Evolutionary conservation across 2,113 vertebrate species (phyloP).

Genomic region (Phrynosoma platyrhinos): DNA sequence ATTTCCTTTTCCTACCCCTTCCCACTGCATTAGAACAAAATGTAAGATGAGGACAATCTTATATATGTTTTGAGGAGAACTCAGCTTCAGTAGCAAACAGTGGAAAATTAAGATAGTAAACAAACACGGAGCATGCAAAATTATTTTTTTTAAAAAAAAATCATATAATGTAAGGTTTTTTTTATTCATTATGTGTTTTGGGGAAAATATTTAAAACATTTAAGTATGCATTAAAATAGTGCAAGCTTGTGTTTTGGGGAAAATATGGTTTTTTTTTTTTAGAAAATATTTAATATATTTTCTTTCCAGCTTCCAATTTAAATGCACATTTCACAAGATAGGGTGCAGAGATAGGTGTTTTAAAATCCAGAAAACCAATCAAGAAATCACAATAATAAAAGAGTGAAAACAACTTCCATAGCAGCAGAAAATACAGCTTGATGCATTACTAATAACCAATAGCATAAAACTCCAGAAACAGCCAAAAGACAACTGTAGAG

Average conservation of each 20-base stretch:
- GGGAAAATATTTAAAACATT: not conserved
- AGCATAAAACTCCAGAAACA: not conserved
- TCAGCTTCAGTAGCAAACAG: not conserved
- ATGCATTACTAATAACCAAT: not conserved
- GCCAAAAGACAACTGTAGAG: no score
- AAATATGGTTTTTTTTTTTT: not conserved
- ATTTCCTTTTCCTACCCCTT: not conserved
- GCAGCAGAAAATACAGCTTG: not conserved
- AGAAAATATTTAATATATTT: not conserved
- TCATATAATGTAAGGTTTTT: not conserved
- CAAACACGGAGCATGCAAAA: not conserved
- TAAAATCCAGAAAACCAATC: not conserved
- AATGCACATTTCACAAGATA: not conserved
- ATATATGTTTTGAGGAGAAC: not conserved
- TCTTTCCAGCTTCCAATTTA: not conserved
- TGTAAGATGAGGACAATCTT: not conserved
- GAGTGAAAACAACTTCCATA: not conserved
- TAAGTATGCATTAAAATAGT: not conserved
- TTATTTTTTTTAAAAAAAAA: not conserved
- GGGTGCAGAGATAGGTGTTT: not conserved
- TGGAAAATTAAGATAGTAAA: not conserved
- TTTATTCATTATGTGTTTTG: not conserved
- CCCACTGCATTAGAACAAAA: conserved; percentile 19
- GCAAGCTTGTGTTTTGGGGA: not conserved
- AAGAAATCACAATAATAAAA: not conserved